Base-by-base conservation (phyloP, 1,140 invertebrate species). In the Galleria mellonella region DNA sequence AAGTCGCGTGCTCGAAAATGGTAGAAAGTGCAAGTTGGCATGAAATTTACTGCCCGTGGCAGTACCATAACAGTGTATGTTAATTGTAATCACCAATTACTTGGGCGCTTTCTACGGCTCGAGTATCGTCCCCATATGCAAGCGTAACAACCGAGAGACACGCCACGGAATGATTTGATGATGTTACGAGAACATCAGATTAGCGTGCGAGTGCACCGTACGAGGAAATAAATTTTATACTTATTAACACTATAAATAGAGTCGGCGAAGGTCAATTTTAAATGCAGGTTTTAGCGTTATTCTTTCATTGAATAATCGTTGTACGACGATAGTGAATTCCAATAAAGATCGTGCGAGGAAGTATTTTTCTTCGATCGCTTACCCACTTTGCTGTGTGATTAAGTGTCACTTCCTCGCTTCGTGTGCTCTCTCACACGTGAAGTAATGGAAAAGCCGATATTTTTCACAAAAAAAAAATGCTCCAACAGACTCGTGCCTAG, bases 61-160 rank as follows among this genome's bases (percentile, higher is more conserved):
- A 40, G 11, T 57, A 57, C 56, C 51, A 62, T 62, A 55, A 52
- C 51, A 55, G 40, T 37, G 41, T 61, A 55, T 65, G 64, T 66
- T 67, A 72, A 72, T 70, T 67, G 63, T 51, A 60, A 62, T 67
- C 58, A 62, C 45, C 65, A 61, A 72, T 64, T 69, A 62, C 50
- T 45, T 44, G 51, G 46, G 32, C 48, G 51, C 62, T 68, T 68
- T 72, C 68, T 63, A 72, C 58, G 43, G 47, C 47, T 43, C 56
- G 43, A 50, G 50, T 43, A 53, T 45, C 55, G 57, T 48, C 50
- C 55, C 54, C 56, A 62, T 65, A 49, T 51, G 49, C 33, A 39
- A 55, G 43, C 51, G 28, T 61, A 55, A 63, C 39, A 54, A 50
- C 47, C 11, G 33, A 33, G 39, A 41, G 47, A 38, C 62, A 65